phyloP scores from a whole-genome alignment of 2,113 vertebrate species.

The Thomomys bottae region DNA sequence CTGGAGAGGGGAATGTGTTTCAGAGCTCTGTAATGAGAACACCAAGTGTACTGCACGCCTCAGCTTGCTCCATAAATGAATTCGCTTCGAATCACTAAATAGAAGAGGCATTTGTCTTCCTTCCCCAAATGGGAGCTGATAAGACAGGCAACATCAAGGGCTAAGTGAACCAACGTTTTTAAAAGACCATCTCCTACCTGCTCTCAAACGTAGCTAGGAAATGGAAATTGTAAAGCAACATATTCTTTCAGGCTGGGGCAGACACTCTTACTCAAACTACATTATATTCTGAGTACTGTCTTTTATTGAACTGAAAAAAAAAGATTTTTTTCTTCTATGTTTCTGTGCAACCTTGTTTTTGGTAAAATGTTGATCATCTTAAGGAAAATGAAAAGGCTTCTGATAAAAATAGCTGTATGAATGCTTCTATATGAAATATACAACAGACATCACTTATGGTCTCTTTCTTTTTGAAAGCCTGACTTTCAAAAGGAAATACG shows the following conservation, averaged over 20 bases:
- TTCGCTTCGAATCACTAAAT: constrained; percentile 87
- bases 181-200: constrained; percentile 88
- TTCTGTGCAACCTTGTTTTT: constrained; percentile 52
- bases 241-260: constrained; percentile 82
- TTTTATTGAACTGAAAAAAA: constrained; percentile 60
- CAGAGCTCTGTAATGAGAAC: constrained; percentile 87
- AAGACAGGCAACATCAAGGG: constrained; percentile 85
- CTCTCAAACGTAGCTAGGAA: constrained; percentile 84
- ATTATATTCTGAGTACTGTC: constrained; percentile 57
- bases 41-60: constrained; percentile 84
- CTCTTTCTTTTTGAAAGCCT: background rate
- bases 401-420: constrained; percentile 53
- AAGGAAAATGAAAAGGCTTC: constrained; percentile 61
- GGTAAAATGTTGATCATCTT: constrained; percentile 64
- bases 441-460: constrained; percentile 17
- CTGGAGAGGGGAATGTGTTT: constrained; percentile 87
- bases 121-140: constrained; percentile 82
- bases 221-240: constrained; percentile 80
- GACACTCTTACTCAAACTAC: constrained; percentile 83
- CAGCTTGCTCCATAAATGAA: constrained; percentile 87
- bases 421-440: constrained; percentile 43
- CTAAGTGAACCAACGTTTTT: constrained; percentile 84
- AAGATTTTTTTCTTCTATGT: constrained; percentile 59
- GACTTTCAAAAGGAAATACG: constrained; percentile 43
- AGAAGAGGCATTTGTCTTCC: constrained; percentile 83